A percentile compares a stretch with the other conserved stretches of the same genome.
Conservation (phyloP, 2,797 vertebrate genomes). For the Aphelocoma californica region DNA sequence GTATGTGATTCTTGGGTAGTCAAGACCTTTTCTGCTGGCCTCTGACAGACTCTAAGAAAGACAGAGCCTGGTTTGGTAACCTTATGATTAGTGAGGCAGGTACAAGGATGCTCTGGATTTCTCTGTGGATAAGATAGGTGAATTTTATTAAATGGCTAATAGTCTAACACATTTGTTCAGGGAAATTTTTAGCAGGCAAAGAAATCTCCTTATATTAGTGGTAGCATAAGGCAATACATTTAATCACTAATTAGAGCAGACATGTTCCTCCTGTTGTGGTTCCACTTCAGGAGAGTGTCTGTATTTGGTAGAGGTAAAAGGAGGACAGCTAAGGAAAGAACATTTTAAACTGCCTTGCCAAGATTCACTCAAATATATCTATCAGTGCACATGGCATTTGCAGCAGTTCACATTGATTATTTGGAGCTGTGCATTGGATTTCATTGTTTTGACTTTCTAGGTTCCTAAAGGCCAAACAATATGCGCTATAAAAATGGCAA, state of each 20-base stretch:
- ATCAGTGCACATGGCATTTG: neutral
- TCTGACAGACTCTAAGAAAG: neutral
- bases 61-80: neutral
- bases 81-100: neutral
- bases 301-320: neutral
- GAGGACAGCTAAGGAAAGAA: neutral
- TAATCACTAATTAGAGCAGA: neutral
- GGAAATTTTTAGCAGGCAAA: neutral
- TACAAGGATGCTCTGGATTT: neutral
- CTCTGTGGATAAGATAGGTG: neutral
- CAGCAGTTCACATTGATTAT: neutral
- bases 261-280: neutral
- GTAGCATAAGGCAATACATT: neutral
- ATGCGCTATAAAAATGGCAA: fast-evolving
- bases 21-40: neutral
- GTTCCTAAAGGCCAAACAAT: neutral
- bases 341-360: neutral
- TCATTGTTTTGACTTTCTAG: neutral
- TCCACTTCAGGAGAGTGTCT: neutral
- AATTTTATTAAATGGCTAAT: neutral
- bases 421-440: neutral
- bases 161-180: neutral
- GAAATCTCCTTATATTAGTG: neutral
- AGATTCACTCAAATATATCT: neutral
- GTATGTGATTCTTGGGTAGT: neutral